Conservation (phyloP, 2,888 invertebrate species). For the Darwinula stevensoni region DNA sequence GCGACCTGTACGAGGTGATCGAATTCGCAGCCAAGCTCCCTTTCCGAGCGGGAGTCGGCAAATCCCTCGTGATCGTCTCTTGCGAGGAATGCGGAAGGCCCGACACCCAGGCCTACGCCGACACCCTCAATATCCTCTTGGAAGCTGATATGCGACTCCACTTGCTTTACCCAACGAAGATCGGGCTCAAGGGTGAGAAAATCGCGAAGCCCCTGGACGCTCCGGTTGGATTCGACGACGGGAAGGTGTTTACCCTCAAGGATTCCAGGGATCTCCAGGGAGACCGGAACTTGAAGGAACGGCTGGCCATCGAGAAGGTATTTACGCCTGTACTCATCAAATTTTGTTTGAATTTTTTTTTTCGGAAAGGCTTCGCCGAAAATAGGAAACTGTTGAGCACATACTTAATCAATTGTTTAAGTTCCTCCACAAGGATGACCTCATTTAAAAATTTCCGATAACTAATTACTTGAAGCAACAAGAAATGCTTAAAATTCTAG, state of each 20-base stretch:
- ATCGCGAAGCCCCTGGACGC: slow-evolving; percentile 9
- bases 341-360: no score
- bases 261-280: not conserved
- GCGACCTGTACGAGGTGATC: slow-evolving; percentile 11
- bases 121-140: slow-evolving; percentile 13
- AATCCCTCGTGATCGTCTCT: slow-evolving; percentile 14
- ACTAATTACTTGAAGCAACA: no score
- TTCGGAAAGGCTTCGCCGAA: no score
- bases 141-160: slow-evolving; percentile 15
- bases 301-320: not conserved
- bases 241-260: not conserved
- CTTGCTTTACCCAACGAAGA: slow-evolving; percentile 12
- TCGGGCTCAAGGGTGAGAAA: slow-evolving; percentile 10
- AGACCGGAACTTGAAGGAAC: not conserved
- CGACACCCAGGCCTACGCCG: slow-evolving; percentile 12
- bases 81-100: slow-evolving; percentile 12
- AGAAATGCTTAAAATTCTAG: no score
- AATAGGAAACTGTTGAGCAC: no score
- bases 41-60: slow-evolving; percentile 16
- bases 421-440: no score
- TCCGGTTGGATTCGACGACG: not conserved
- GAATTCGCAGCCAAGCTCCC: slow-evolving; percentile 10
- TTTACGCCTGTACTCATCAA: no score
- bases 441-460: no score
- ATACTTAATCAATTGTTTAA: no score